Evolutionary conservation across 1,140 invertebrate species (phyloP).

Genomic region (Tetragnatha versicolor): DNA sequence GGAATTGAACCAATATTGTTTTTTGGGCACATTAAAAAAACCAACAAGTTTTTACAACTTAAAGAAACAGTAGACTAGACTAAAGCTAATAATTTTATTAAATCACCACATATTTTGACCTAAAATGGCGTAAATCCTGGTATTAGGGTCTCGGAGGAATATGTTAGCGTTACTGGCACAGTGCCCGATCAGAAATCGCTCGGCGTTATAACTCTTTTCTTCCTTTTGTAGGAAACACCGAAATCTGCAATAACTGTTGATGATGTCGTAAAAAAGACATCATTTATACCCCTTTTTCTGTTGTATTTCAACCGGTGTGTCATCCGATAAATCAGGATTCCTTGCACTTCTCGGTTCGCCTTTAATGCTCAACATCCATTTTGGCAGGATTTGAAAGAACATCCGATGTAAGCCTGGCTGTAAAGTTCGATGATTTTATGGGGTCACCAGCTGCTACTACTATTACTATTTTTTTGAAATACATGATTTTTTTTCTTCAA

Average conservation of each 20-base stretch:
- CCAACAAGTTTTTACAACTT: no score
- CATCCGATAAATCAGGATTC: not conserved
- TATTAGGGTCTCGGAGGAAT: not conserved
- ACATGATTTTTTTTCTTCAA: no score
- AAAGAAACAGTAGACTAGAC: no score
- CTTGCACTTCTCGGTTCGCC: not conserved
- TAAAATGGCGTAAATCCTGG: not conserved
- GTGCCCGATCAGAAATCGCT: not conserved
- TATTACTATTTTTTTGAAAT: no score
- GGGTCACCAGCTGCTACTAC: no score
- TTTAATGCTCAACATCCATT: not conserved
- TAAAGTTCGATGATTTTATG: no score
- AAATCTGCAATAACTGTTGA: conserved; percentile 17
- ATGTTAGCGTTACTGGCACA: not conserved
- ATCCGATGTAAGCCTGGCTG: no score
- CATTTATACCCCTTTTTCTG: not conserved
- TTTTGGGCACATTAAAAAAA: no score
- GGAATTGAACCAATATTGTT: no score
- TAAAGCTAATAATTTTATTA: no score
- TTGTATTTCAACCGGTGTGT: not conserved
- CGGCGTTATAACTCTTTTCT: not conserved
- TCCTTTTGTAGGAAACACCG: not conserved
- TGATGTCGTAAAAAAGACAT: conserved; percentile 10
- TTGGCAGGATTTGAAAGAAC: no score
- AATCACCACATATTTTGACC: no score